Percentiles rank a stretch among this genome's conserved stretches.
Evolutionary conservation across 2,888 invertebrate genomes (phyloP).

Genomic region (Sphaeridia pumilis): DNA sequence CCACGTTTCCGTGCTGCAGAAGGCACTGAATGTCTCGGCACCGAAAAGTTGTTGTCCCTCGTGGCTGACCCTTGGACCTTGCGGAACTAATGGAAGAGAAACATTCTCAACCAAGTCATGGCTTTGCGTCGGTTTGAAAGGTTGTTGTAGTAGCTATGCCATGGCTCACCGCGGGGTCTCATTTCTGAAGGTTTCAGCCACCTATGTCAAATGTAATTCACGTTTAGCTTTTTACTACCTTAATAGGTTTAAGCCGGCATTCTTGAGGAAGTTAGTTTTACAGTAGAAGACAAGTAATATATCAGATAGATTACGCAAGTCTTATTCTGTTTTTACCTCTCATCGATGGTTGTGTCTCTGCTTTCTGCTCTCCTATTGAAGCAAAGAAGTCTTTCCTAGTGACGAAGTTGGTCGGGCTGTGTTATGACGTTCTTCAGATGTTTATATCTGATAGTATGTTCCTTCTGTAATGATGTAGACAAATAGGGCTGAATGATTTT

Average conservation of each 20-base stretch:
- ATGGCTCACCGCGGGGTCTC: slow-evolving; percentile 8
- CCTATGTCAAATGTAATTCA: slow-evolving; percentile 5
- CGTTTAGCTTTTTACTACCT: slow-evolving; percentile 1
- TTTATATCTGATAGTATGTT: not conserved
- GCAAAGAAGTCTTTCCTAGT: too few species aligned
- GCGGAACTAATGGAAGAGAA: not conserved
- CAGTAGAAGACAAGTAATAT: too few species aligned
- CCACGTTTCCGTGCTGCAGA: slow-evolving; percentile 13
- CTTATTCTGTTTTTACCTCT: slow-evolving; percentile 6
- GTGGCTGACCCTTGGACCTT: slow-evolving; percentile 2
- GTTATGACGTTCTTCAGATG: not conserved
- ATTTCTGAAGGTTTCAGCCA: slow-evolving; percentile 13
- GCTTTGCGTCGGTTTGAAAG: too few species aligned
- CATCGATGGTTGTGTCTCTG: slow-evolving; percentile 17
- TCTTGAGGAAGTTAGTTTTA: not conserved
- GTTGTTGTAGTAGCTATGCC: slow-evolving; percentile 5
- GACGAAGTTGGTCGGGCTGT: too few species aligned
- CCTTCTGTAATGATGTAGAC: too few species aligned
- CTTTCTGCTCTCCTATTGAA: slow-evolving; percentile 2
- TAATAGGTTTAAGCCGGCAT: slow-evolving; percentile 12
- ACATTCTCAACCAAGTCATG: slow-evolving; percentile 19
- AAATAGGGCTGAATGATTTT: not conserved
- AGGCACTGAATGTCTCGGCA: slow-evolving; percentile 13
- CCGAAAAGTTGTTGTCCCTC: not conserved
- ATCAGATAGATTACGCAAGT: not conserved